These are phyloP conservation scores for Adelosebastes latens DNA, from an alignment of 2,797 vertebrate genomes.

Conservation along the genomic window DNA sequence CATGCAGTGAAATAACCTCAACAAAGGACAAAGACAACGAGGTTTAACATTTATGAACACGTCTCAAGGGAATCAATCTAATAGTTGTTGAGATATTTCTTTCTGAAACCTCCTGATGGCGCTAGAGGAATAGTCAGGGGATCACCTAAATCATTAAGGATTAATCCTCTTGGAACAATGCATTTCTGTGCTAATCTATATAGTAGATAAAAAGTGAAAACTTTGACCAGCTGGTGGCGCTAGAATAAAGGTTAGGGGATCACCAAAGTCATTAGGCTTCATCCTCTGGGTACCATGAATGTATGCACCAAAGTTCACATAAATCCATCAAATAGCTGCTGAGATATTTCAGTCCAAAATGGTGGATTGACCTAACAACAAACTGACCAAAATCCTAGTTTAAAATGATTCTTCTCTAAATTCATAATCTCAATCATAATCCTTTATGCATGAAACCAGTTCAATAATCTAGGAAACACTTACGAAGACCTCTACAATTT, in stretches of 20 bases:
- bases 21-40: conserved; percentile 7
- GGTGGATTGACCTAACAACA: neutral
- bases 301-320: neutral
- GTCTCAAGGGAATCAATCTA: neutral
- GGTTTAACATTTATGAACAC: neutral
- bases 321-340: no score
- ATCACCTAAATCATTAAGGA: neutral
- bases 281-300: neutral
- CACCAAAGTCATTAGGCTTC: no score
- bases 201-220: neutral
- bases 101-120: neutral
- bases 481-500: no score
- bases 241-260: neutral
- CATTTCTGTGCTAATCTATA: neutral
- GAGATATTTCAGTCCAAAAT: no score
- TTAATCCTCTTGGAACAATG: neutral
- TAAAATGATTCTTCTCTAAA: neutral
- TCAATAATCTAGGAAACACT: no score
- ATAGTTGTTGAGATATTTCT: neutral
- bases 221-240: neutral
- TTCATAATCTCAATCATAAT: no score
- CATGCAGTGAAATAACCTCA: conserved; percentile 7
- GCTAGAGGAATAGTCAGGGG: neutral
- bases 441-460: no score
- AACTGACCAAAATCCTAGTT: neutral